Conservation (phyloP, 2,888 invertebrate species). For the Apoda limacodes region DNA sequence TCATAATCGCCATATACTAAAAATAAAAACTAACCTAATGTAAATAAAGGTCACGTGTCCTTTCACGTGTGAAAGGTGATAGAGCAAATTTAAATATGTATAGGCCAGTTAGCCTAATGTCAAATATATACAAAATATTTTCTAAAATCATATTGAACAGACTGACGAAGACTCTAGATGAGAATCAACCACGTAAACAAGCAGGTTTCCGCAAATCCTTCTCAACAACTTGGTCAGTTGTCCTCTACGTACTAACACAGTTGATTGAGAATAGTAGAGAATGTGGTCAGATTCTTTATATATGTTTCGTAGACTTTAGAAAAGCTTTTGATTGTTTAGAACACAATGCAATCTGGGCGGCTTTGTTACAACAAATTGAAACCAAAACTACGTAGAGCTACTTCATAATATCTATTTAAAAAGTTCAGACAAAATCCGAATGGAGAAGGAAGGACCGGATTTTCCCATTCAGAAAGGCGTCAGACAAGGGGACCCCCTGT, state of each 20-base stretch:
- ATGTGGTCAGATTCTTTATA: slow-evolving; percentile 6
- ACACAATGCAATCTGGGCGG: slow-evolving; percentile 7
- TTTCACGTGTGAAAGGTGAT: too few relatives aligned
- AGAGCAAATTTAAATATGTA: slow-evolving; percentile 6
- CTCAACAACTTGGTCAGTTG: slow-evolving; percentile 8
- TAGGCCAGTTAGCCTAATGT: slow-evolving; percentile 9
- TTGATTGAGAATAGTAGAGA: slow-evolving; percentile 10
- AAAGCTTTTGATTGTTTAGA: slow-evolving; percentile 11
- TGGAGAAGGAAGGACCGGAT: slow-evolving; percentile 7
- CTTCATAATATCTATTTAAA: slow-evolving; percentile 6
- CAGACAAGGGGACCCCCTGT: slow-evolving; percentile 2
- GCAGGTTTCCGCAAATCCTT: slow-evolving; percentile 9
- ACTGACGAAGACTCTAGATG: slow-evolving; percentile 8
- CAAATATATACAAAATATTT: slow-evolving; percentile 9
- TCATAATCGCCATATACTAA: too few relatives aligned
- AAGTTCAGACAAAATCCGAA: slow-evolving; percentile 5
- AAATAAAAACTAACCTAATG: too few relatives aligned
- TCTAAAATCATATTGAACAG: slow-evolving; percentile 9
- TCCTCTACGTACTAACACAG: slow-evolving; percentile 9
- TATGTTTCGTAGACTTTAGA: slow-evolving; percentile 11
- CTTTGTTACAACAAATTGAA: slow-evolving; percentile 12
- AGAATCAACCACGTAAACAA: slow-evolving; percentile 11
- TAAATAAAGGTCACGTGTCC: too few relatives aligned
- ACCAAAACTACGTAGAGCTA: slow-evolving; percentile 7
- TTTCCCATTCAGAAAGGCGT: slow-evolving; percentile 8